A percentile compares a stretch with the other conserved stretches of the same genome.
phyloP scores from a whole-genome alignment of 2,113 vertebrate genomes.

The Drymodes brunneopygia region DNA sequence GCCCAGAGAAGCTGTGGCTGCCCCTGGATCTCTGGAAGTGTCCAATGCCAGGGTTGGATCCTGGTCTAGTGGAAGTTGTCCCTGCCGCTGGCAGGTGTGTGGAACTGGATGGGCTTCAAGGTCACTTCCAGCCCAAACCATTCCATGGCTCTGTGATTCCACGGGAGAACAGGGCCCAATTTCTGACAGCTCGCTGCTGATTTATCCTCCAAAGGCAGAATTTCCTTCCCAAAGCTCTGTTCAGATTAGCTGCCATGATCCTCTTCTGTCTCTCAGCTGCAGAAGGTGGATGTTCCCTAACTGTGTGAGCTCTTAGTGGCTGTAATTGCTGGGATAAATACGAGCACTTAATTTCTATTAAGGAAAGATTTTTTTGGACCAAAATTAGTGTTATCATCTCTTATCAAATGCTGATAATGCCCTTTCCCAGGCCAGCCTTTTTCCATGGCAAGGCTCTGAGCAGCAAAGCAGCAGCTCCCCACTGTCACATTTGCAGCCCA shows the following conservation, averaged over 20 bases:
- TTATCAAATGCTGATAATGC: not conserved
- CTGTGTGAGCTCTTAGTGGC: not conserved
- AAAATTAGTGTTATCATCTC: not conserved
- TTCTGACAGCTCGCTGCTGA: not conserved
- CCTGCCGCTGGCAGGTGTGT: not conserved
- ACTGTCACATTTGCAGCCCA: not conserved
- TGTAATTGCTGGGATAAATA: not conserved
- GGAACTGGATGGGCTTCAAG: rapidly evolving
- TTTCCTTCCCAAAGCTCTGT: not conserved
- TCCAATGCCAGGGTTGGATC: not conserved
- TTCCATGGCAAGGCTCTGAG: not conserved
- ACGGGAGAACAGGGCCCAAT: rapidly evolving
- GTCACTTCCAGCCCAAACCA: not conserved
- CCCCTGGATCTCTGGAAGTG: not conserved
- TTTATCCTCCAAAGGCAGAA: not conserved
- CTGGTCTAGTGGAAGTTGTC: not conserved
- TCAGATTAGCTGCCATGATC: not conserved
- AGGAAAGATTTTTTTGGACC: not conserved
- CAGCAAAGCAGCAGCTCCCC: not conserved
- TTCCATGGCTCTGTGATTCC: not conserved
- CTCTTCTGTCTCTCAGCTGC: not conserved
- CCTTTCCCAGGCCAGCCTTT: not conserved
- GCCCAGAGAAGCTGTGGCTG: not conserved
- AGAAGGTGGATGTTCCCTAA: not conserved
- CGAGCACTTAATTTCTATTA: not conserved